Evolutionary conservation across 2,888 invertebrate genomes (phyloP).

Genomic region (Ophonus ardosiacus): DNA sequence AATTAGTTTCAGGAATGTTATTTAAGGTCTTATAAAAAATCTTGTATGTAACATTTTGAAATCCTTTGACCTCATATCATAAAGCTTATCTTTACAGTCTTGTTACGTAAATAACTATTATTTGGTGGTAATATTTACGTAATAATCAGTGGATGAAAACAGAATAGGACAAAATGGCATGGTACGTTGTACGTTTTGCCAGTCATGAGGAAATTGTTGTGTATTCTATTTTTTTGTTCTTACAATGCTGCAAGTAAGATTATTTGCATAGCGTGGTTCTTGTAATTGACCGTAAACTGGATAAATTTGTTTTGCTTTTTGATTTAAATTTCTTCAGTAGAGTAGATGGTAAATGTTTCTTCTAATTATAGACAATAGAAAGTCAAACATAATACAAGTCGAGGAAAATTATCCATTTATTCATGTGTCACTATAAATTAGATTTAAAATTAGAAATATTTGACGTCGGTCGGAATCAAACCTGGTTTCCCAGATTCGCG

Average conservation of each 20-base stretch:
- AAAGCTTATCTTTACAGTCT: no score
- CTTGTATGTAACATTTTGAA: no score
- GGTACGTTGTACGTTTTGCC: background rate
- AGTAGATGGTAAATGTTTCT: background rate
- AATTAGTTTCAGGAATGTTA: no score
- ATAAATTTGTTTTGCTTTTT: background rate
- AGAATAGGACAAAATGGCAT: background rate
- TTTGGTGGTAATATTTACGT: no score
- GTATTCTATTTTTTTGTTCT: background rate
- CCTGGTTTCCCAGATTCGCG: no score
- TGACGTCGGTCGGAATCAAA: no score
- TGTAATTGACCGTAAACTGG: background rate
- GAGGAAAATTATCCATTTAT: background rate
- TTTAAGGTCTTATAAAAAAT: no score
- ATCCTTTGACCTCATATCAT: no score
- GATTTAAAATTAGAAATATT: no score
- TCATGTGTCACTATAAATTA: background rate
- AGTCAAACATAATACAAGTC: background rate
- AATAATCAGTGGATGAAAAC: background rate
- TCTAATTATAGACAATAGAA: background rate
- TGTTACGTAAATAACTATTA: no score
- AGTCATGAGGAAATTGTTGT: background rate
- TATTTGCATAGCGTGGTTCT: constrained; percentile 22
- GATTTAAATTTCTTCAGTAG: background rate
- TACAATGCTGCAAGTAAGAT: constrained; percentile 16